A percentile compares a stretch with the other conserved stretches of the same genome.
phyloP scores from a whole-genome alignment of 2,113 vertebrate genomes.

The Phylloscopus trochiloides region DNA sequence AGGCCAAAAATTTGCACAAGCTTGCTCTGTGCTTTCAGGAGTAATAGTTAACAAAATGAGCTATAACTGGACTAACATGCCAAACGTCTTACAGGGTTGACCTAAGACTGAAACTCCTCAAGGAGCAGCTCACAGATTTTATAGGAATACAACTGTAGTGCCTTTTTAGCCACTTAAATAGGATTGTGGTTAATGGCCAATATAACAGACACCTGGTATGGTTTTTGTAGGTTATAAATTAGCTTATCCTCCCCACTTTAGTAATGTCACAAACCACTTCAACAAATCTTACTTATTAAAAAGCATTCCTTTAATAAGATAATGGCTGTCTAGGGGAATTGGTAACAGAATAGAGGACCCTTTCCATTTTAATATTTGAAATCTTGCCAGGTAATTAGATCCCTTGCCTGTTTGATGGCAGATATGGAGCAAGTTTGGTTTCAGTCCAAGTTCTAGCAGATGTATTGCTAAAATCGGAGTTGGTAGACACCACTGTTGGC shows the following conservation, averaged over 20 bases:
- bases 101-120: neutral
- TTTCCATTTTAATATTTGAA: slow-evolving; percentile 27
- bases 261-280: slow-evolving; percentile 19
- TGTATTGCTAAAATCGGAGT: neutral
- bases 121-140: neutral
- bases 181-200: slow-evolving; percentile 3
- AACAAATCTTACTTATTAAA: slow-evolving; percentile 36
- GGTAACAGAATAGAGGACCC: neutral
- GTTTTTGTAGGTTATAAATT: slow-evolving; percentile 12
- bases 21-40: neutral
- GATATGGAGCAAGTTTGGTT: slow-evolving; percentile 24
- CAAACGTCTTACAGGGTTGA: neutral
- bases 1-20: neutral
- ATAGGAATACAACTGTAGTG: neutral
- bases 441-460: slow-evolving; percentile 4
- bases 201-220: neutral
- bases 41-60: neutral
- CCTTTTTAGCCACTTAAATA: neutral
- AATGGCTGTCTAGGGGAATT: slow-evolving; percentile 16
- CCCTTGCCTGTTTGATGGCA: slow-evolving; percentile 23
- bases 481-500: slow-evolving; percentile 12
- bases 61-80: neutral
- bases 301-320: slow-evolving; percentile 30
- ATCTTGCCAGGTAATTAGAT: slow-evolving; percentile 23
- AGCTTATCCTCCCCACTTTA: neutral